Evolutionary conservation across 2,888 invertebrate species (phyloP).

Genomic region (Periphyllus acericola): DNA sequence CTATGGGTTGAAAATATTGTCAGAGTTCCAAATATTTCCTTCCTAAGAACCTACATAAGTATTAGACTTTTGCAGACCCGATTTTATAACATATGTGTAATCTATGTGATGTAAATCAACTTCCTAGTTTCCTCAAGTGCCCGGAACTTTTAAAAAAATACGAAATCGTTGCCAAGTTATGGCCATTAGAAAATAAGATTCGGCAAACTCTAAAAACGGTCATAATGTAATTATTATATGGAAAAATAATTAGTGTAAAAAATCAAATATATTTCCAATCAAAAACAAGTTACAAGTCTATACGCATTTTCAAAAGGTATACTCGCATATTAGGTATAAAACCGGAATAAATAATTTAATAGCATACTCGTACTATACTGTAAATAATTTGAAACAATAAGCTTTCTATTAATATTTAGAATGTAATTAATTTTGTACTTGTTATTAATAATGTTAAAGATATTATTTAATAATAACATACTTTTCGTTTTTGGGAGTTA

Average conservation of each 20-base stretch:
- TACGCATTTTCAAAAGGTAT: background rate
- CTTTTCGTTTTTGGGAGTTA: background rate
- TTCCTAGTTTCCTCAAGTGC: slow-evolving; percentile 38
- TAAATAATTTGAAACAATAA: background rate
- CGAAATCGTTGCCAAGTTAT: slow-evolving; percentile 46
- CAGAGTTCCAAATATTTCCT: slow-evolving; percentile 45
- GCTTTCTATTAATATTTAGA: background rate
- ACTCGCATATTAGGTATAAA: background rate
- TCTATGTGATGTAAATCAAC: slow-evolving; percentile 52
- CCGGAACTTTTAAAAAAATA: slow-evolving; percentile 14
- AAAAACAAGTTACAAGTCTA: background rate
- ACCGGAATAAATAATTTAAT: background rate
- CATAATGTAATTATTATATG: background rate
- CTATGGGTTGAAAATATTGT: slow-evolving; percentile 28
- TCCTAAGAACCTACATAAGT: slow-evolving; percentile 24
- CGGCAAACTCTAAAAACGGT: background rate
- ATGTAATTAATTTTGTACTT: background rate
- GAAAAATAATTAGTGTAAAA: background rate
- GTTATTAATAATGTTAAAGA: background rate
- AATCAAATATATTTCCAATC: background rate
- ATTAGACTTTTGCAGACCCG: slow-evolving; percentile 10
- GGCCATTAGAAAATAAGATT: slow-evolving; percentile 14
- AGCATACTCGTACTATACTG: background rate
- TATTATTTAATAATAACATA: background rate
- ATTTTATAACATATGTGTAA: slow-evolving; percentile 51